Conservation (phyloP, 2,888 invertebrate species). For the Andricus curvator region DNA sequence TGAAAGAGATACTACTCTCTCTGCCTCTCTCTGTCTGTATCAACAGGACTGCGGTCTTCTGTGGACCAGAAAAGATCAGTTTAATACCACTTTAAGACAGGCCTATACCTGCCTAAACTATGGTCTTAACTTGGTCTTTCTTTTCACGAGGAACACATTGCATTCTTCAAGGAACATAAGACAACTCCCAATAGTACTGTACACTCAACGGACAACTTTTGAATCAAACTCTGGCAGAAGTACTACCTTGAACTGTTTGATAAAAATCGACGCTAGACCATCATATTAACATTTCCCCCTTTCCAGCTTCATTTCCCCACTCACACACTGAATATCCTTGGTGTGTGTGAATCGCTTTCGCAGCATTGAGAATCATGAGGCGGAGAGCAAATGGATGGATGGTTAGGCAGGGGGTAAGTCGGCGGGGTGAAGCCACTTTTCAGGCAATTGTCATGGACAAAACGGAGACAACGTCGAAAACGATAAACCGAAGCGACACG, state of each 20-base stretch:
- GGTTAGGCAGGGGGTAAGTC: slow-evolving; percentile 13
- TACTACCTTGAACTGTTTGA: background rate
- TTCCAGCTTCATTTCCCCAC: background rate
- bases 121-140: too few species aligned
- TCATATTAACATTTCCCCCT: background rate
- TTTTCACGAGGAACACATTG: too few species aligned
- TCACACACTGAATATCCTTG: background rate
- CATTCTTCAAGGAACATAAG: too few species aligned
- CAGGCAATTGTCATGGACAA: slow-evolving; percentile 68
- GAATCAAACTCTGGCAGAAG: background rate
- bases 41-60: too few species aligned
- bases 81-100: too few species aligned
- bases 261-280: background rate
- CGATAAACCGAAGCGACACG: slow-evolving; percentile 62
- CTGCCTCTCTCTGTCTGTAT: too few species aligned
- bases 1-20: too few species aligned
- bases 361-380: slow-evolving; percentile 27
- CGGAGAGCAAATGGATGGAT: background rate
- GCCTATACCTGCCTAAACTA: too few species aligned
- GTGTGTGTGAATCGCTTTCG: slow-evolving; percentile 21
- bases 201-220: too few species aligned
- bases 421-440: slow-evolving; percentile 61
- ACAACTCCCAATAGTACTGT: too few species aligned
- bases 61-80: too few species aligned
- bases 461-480: slow-evolving; percentile 61